These are phyloP conservation scores for Itoplectis maculator DNA, from an alignment of 2,888 invertebrate genomes.

Conservation along the genomic window DNA sequence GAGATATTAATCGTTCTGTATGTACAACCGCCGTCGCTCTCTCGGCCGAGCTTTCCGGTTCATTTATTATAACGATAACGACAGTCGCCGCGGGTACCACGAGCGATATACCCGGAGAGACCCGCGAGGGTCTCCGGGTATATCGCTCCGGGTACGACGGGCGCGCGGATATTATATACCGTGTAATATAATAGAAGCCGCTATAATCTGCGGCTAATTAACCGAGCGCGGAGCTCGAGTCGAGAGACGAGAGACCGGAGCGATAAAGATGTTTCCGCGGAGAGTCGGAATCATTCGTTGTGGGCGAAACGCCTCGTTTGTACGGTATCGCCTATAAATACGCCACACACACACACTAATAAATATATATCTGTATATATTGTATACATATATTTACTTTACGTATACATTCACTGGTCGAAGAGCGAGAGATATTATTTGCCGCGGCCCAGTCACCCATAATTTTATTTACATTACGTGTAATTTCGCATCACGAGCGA, in stretches of 20 bases:
- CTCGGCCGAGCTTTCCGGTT: constrained; percentile 41
- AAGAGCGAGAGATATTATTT: constrained; percentile 51
- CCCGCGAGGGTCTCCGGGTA: background rate
- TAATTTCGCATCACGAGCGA: constrained; percentile 52
- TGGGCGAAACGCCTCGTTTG: constrained; percentile 27
- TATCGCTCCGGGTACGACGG: background rate
- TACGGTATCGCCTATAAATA: no score
- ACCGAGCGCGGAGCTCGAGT: background rate
- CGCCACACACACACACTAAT: no score
- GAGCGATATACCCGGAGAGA: background rate
- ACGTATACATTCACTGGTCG: constrained; percentile 8
- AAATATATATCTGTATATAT: no score
- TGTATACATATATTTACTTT: no score
- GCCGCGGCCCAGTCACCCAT: constrained; percentile 29
- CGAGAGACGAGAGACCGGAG: constrained; percentile 12
- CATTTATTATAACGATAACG: constrained; percentile 55
- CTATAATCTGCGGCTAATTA: constrained; percentile 26
- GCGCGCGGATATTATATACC: background rate
- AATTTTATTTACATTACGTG: constrained; percentile 50
- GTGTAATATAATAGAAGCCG: constrained; percentile 14
- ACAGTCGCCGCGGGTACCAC: constrained; percentile 2
- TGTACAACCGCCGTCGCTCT: background rate
- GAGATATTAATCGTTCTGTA: constrained; percentile 48
- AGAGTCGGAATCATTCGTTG: constrained; percentile 36
- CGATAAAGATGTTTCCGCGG: constrained; percentile 44